These are phyloP conservation scores for Argynnis bischoffii DNA, from an alignment of 2,888 invertebrate species.

Conservation along the genomic window DNA sequence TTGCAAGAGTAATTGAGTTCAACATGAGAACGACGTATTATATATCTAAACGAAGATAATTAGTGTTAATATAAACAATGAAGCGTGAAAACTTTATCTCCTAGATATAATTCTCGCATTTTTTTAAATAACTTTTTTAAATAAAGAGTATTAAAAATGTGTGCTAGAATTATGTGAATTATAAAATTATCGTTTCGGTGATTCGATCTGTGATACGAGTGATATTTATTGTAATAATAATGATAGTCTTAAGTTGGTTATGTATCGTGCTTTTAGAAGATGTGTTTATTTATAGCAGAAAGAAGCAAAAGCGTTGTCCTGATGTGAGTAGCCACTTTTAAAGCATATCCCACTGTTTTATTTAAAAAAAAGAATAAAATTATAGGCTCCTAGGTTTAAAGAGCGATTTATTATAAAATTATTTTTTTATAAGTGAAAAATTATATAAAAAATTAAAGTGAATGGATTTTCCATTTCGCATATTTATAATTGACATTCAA, in stretches of 20 bases:
- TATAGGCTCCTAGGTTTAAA: too few relatives aligned
- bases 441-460: too few relatives aligned
- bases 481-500: too few relatives aligned
- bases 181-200: not conserved
- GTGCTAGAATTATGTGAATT: not conserved
- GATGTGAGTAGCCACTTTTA: constrained; percentile 1
- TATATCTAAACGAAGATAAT: not conserved
- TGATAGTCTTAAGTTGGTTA: constrained; percentile 73
- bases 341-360: too few relatives aligned
- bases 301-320: not conserved
- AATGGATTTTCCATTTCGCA: too few relatives aligned
- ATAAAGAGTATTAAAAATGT: not conserved
- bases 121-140: not conserved
- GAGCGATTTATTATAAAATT: too few relatives aligned
- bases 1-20: constrained; percentile 6
- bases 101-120: not conserved
- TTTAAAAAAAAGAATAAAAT: not conserved
- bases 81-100: not conserved
- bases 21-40: not conserved
- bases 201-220: constrained; percentile 62
- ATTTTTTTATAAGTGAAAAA: too few relatives aligned
- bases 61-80: not conserved
- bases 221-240: constrained; percentile 53
- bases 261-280: constrained; percentile 51
- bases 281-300: constrained; percentile 47